Percentiles rank a stretch among this genome's conserved stretches.
Conservation (phyloP, 2,888 invertebrate species). For the Mermis nigrescens region DNA sequence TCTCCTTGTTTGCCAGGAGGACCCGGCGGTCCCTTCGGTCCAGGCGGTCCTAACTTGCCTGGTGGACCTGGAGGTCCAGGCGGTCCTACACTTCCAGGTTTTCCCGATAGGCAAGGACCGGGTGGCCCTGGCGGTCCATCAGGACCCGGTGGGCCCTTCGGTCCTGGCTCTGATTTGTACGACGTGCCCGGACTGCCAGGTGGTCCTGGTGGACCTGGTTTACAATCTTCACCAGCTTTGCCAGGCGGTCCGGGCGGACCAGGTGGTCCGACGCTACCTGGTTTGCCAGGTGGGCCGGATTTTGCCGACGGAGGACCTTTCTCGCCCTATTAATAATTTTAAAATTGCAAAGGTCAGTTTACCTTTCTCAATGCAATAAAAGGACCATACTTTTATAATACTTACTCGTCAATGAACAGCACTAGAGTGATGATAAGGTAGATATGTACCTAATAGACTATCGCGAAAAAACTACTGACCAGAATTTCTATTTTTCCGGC, state of each 20-base stretch:
- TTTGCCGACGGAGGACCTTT: conserved; percentile 52
- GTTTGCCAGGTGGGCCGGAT: conserved; percentile 43
- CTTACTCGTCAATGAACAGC: too few species aligned
- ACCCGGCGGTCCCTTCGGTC: conserved; percentile 6
- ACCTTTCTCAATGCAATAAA: too few species aligned
- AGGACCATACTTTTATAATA: too few species aligned
- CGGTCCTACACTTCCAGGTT: conserved; percentile 7
- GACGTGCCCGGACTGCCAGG: conserved; percentile 4
- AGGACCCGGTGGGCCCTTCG: background rate
- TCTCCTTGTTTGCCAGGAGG: conserved; percentile 3
- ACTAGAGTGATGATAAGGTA: too few species aligned
- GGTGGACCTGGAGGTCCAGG: conserved; percentile 5
- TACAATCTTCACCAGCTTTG: conserved; percentile 38
- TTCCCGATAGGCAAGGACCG: conserved; percentile 1
- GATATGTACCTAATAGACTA: too few species aligned
- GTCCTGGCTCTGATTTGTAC: conserved; percentile 7
- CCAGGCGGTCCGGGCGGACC: conserved; percentile 52
- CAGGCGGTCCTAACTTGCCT: background rate
- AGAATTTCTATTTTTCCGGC: too few species aligned
- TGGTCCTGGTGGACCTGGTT: conserved; percentile 1
- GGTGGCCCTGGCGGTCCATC: background rate
- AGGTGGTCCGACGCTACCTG: conserved; percentile 48
- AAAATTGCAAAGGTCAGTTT: too few species aligned
- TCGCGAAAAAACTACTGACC: too few species aligned
- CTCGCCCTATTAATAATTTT: conserved; percentile 3